phyloP scores from a whole-genome alignment of 2,888 invertebrate species.

The Lobophora halterata region DNA sequence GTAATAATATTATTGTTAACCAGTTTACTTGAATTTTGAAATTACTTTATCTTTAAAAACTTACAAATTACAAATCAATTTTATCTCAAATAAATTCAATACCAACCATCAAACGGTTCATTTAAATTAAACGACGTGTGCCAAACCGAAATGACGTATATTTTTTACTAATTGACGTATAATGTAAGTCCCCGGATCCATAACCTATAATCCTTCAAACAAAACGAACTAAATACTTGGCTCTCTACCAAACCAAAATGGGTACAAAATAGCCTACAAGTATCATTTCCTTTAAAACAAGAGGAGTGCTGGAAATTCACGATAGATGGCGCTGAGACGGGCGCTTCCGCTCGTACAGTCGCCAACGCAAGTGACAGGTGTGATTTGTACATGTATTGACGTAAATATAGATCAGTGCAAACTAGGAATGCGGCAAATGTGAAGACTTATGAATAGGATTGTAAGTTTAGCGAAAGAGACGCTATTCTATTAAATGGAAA shows the following conservation, averaged over 20 bases:
- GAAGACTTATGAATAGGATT: neutral
- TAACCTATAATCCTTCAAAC: constrained; percentile 19
- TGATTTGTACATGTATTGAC: constrained; percentile 21
- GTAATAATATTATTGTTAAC: no score
- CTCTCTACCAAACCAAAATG: constrained; percentile 64
- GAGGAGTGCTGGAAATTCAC: constrained; percentile 63
- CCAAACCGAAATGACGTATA: no score
- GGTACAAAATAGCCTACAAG: constrained; percentile 69
- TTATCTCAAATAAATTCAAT: no score
- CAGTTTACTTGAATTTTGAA: no score
- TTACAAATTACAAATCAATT: no score
- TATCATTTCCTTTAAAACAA: constrained; percentile 74
- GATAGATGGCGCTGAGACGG: constrained; percentile 67
- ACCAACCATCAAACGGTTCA: no score
- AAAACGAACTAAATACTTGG: constrained; percentile 63
- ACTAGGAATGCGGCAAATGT: constrained; percentile 5
- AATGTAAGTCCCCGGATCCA: constrained; percentile 14
- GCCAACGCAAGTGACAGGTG: constrained; percentile 36
- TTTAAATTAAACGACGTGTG: no score
- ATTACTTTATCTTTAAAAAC: no score
- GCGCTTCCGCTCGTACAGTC: constrained; percentile 48
- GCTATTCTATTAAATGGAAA: no score
- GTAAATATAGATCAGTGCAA: constrained; percentile 27
- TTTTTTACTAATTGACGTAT: constrained; percentile 26
- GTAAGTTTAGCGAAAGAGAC: constrained; percentile 3